phyloP scores from a whole-genome alignment of 64 coral and sea anemone genomes.

The Pachyseris speciosa region DNA sequence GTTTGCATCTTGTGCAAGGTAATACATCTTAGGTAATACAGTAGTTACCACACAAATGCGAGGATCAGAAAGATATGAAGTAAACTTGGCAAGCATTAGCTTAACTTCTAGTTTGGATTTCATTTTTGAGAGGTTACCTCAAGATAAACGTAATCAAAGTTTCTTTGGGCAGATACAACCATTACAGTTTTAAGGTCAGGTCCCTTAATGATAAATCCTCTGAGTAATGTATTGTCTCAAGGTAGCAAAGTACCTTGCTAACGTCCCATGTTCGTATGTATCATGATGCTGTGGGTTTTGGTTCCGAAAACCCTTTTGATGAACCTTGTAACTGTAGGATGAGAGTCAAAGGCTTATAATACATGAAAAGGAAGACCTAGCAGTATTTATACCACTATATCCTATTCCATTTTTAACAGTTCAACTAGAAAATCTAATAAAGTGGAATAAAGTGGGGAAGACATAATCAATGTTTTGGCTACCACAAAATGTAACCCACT shows the following conservation, averaged over 20 bases:
- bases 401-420: neutral
- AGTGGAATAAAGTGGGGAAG: neutral
- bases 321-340: neutral
- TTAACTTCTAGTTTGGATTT: slow-evolving; percentile 8
- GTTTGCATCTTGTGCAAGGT: neutral
- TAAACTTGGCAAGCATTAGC: neutral
- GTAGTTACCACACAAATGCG: slow-evolving; percentile 28
- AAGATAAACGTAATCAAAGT: slow-evolving; percentile 5
- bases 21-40: neutral
- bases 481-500: slow-evolving; percentile 55
- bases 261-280: slow-evolving; percentile 51
- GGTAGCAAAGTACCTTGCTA: slow-evolving; percentile 30
- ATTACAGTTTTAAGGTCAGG: slow-evolving; percentile 34
- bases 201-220: neutral
- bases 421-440: neutral
- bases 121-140: neutral
- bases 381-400: slow-evolving; percentile 27
- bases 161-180: too few species aligned
- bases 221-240: slow-evolving; percentile 5
- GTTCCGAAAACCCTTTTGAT: slow-evolving; percentile 32
- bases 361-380: neutral
- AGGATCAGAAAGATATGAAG: neutral
- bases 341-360: neutral
- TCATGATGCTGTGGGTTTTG: slow-evolving; percentile 16
- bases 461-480: neutral